Base-by-base conservation (phyloP, 2,113 vertebrate genomes). In the Apodemus sylvaticus region DNA sequence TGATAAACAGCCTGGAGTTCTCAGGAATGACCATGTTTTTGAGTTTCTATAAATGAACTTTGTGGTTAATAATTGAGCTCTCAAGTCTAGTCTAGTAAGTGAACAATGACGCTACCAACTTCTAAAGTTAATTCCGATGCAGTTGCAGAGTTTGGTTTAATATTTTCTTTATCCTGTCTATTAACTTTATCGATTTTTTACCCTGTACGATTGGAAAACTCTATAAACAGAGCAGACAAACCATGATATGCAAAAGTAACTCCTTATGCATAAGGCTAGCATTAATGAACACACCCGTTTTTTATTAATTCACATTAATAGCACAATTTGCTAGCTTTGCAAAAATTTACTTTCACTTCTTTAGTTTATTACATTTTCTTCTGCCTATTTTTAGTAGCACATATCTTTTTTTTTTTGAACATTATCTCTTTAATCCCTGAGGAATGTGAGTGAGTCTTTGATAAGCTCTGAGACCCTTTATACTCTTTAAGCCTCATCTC, bases 21-120 rank as follows among this genome's bases (percentile, higher is more conserved):
- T 97, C 88, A 90, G 62, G 86, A 96, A 94, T 92, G 86, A 48
- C 76, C 86, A 39, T 70, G 94, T 93, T 98, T 97, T 90, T 51
- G 96, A 94, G 97, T 66, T 98, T 97, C 98, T 98, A 98, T 98
- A 98, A 98, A 98, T 98, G 98, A 98, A 88, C 39, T 70, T 76
- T 66, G 64, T 39, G 53, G 77, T 94, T 95, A 93, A 97, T 96
- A 92, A 96, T 97, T 92, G 91, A 94, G 39, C 76, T 74, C 86
- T 97, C 53, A n/a, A 81, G 76, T 8, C 88, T 95, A 34, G 88
- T 89, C 90, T 94, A 93, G 88, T 77, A 97, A 96, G 90, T 90
- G 90, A 96, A 90, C 88, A 95, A 62, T 79, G 79, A 95, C 90
- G 48, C 34, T 16, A 19, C 39, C 36, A 94, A 74, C 86, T 42